Conservation (phyloP, 2,113 vertebrate genomes). For the Chelonoidis abingdonii region DNA sequence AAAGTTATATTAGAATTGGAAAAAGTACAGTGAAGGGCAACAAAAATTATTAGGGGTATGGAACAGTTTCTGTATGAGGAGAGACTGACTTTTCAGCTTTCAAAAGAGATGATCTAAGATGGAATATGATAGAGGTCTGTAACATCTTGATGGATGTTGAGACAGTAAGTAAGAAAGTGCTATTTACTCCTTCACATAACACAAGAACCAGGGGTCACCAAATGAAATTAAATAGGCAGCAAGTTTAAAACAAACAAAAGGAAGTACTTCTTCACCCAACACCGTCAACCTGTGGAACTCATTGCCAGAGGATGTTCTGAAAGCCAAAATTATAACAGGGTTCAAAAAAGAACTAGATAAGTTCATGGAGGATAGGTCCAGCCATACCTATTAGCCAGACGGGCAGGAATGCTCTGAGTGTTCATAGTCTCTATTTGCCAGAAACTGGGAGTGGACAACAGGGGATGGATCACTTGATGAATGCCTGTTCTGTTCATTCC, state of each 20-base stretch:
- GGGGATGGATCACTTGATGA: not conserved
- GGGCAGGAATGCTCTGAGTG: not conserved
- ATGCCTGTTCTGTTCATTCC: not conserved
- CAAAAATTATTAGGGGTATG: not conserved
- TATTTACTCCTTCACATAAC: not conserved
- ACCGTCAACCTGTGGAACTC: not conserved
- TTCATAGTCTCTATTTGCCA: not conserved
- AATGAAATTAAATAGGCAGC: not conserved
- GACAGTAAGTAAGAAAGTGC: not conserved
- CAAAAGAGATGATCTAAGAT: not conserved
- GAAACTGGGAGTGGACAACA: not conserved
- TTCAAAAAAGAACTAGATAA: not conserved
- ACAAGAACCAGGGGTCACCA: not conserved
- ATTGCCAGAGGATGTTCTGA: not conserved
- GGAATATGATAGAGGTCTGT: not conserved
- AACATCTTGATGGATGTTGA: not conserved
- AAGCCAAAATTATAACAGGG: not conserved
- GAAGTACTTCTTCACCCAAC: too few species aligned
- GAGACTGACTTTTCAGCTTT: not conserved
- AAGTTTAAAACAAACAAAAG: too few species aligned
- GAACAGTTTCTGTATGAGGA: not conserved
- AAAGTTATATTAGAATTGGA: not conserved
- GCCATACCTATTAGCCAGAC: not conserved
- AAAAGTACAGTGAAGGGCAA: not conserved
- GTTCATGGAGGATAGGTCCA: not conserved